These are phyloP conservation scores for Empis livida DNA, from an alignment of 2,888 invertebrate genomes.

Conservation along the genomic window DNA sequence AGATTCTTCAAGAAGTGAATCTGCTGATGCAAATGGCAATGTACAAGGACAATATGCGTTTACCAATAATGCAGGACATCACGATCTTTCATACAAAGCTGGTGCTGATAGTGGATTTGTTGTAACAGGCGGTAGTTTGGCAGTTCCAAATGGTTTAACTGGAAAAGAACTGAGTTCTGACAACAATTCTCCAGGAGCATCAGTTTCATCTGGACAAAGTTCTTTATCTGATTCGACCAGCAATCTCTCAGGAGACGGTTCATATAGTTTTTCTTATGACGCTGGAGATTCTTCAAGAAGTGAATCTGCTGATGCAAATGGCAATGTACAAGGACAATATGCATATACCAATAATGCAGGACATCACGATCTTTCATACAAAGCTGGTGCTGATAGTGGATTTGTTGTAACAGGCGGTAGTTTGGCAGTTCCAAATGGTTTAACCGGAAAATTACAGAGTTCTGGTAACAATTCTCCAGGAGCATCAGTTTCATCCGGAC, in stretches of 20 bases:
- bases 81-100: constrained; percentile 59
- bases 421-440: constrained; percentile 17
- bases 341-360: constrained; percentile 58
- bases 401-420: constrained; percentile 38
- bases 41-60: constrained; percentile 49
- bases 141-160: constrained; percentile 4
- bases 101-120: constrained; percentile 55
- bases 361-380: constrained; percentile 56
- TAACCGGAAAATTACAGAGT: not conserved
- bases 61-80: constrained; percentile 57
- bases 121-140: constrained; percentile 30
- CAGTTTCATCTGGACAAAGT: no score
- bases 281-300: constrained; percentile 25
- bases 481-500: no score
- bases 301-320: constrained; percentile 25
- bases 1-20: constrained; percentile 26
- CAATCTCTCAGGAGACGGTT: constrained; percentile 2
- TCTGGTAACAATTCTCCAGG: no score
- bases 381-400: constrained; percentile 59
- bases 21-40: constrained; percentile 25
- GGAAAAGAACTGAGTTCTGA: no score
- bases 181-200: no score
- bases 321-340: constrained; percentile 43
- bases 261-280: constrained; percentile 23
- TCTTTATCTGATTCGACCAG: no score